Evolutionary conservation across 2,797 vertebrate species (phyloP).

Genomic region (Sebastolobus alascanus): DNA sequence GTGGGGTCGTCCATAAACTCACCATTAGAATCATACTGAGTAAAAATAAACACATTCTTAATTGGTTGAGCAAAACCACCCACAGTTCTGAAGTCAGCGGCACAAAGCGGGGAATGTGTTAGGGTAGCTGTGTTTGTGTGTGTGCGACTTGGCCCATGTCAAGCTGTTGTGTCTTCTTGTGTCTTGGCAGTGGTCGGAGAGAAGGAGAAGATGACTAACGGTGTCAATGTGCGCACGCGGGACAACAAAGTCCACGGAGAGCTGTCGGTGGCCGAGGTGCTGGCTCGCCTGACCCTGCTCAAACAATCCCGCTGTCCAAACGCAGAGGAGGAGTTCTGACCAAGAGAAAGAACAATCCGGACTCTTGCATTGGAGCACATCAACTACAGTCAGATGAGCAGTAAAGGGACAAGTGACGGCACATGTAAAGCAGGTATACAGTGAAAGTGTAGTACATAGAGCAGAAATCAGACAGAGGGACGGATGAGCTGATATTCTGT

Average conservation of each 20-base stretch:
- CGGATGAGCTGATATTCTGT: neutral
- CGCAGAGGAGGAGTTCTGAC: constrained; percentile 93
- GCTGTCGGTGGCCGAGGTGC: constrained; percentile 84
- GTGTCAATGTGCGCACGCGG: constrained; percentile 93
- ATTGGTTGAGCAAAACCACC: constrained; percentile 14
- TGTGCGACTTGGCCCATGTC: constrained; percentile 47
- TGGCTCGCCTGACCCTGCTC: constrained; percentile 89
- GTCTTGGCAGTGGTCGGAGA: constrained; percentile 94
- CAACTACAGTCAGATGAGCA: neutral
- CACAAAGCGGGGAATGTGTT: constrained; percentile 42
- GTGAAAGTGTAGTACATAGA: constrained; percentile 24
- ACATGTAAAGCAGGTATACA: neutral
- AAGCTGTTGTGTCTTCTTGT: constrained; percentile 65
- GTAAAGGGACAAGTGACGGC: constrained; percentile 15
- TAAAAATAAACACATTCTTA: neutral
- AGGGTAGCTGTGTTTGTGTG: constrained; percentile 57
- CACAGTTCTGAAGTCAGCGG: constrained; percentile 38
- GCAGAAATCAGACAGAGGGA: neutral
- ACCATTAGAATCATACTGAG: neutral
- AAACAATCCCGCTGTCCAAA: constrained; percentile 84
- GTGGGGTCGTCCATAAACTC: neutral
- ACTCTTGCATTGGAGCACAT: constrained; percentile 10
- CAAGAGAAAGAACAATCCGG: neutral
- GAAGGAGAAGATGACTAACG: constrained; percentile 90
- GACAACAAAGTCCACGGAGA: constrained; percentile 97